Percentiles rank a stretch among this genome's conserved stretches.
Conservation (phyloP, 2,113 vertebrate species). For the Acrocephalus arundinaceus region DNA sequence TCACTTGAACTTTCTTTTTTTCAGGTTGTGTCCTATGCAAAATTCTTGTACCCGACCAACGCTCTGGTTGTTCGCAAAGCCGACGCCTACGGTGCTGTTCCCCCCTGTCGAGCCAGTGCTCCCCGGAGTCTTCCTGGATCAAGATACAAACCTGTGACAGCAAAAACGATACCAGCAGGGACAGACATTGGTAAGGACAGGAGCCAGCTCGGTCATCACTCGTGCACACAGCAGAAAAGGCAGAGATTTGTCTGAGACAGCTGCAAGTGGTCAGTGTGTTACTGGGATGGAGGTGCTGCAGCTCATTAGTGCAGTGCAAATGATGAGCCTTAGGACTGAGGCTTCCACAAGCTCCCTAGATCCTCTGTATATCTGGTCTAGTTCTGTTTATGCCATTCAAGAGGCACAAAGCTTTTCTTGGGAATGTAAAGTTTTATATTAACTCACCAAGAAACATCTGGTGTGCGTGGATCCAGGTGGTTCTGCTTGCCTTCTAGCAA, state of each 20-base stretch:
- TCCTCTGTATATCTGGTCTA: not conserved
- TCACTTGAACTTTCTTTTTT: not conserved
- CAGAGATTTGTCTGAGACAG: not conserved
- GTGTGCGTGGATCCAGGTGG: not conserved
- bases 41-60: conserved; percentile 92
- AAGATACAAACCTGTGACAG: conserved; percentile 75
- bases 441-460: not conserved
- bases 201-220: not conserved
- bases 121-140: conserved; percentile 76
- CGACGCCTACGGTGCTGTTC: conserved; percentile 73
- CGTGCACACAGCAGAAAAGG: not conserved
- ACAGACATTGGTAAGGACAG: conserved; percentile 83
- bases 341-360: not conserved
- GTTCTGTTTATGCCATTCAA: not conserved
- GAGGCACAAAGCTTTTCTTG: not conserved
- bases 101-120: conserved; percentile 73
- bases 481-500: not conserved
- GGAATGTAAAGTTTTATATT: not conserved
- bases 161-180: conserved; percentile 77
- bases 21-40: conserved; percentile 95
- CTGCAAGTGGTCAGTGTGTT: not conserved
- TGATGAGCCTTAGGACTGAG: not conserved
- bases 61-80: conserved; percentile 87
- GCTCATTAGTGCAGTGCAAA: not conserved
- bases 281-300: not conserved